Base-by-base conservation (phyloP, 2,797 vertebrate species). In the Phoxinus dragarum region DNA sequence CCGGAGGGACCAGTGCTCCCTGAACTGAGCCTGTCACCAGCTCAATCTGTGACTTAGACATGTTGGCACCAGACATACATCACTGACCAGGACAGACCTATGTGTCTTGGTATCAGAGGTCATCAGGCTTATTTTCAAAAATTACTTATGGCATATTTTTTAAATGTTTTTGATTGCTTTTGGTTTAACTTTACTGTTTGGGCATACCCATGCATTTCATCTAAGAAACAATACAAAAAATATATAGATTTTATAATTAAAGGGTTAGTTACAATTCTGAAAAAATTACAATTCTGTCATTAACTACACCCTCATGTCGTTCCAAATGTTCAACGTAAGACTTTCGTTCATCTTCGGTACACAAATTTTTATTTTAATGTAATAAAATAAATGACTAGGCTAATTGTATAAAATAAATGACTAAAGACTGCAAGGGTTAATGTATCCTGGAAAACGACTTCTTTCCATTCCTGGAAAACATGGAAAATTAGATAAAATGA, bases 11-110 rank as follows among this genome's bases (percentile, higher is more conserved):
- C 78, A 71, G 61, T 88, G 86, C 90, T 91, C 89, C 85, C 84
- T 68, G 88, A 84, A 89, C 88, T 89, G 88, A 89, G 90, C 88
- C 90, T 92, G 93, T 92, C 93, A 91, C 92, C 84, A 69, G 82
- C 92, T 88, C 84, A 49, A 11, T 72, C 61, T 76, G 73, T 54
- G 82, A 64, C 67, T 42, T 72, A 80, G 54, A 79, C 71, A 66
- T 59, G n/a, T 44, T 77, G 81, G 80, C 80, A 81, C 59, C 54
- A 68, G 36, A 75, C 52, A 38, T 12, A 64, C 38, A 73, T 56
- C 5, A 27, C 44, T 68, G 34, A 84, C 67, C 84, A 49, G 40
- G n/a, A 64, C 40, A 61, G 67, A 47, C 40, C 49, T 47, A 19
- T 80, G 68, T 74, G 44, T 31, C 38, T 19, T 31, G 17, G 12